Base-by-base conservation (phyloP, 2,888 invertebrate genomes). In the Drosophila kokeensis region DNA sequence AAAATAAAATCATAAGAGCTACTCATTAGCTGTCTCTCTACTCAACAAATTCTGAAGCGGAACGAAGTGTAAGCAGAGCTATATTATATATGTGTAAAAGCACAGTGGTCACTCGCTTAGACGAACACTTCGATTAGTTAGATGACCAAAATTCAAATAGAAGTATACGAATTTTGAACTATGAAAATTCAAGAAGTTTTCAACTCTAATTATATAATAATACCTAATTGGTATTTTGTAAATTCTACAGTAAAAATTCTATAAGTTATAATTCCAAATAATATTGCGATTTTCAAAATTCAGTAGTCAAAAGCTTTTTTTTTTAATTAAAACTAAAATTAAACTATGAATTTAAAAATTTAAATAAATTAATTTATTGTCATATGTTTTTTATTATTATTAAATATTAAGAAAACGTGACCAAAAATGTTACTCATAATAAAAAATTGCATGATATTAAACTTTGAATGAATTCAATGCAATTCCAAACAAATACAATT, bases 381-480 rank as follows among this genome's bases (percentile, higher is more conserved):
- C 1, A 4, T n/a, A 30, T 30, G 32, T n/a, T n/a, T 10, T 7
- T 40, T 42, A n/a, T 11, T 42, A 42, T 40, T 42, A 40, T 11
- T 42, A 42, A 42, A 42, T 10, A 21, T 42, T 21, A 11, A 42
- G 11, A 4, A 21, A 21, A 21, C 21, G 2, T 36, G 34, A 36
- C n/a, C 38, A 18, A 27, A 36, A 38, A 13, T 38, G 8, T n/a
- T 36, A 27, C 29, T n/a, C 13, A 27, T 2, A 10, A 4, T 27
- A n/a, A 11, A 36, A 36, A 38, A 27, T 29, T 63, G 29, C 50
- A 52, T 24, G 5, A 60, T 69, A 60, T 62, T 58, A 21, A 50
- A 4, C 24, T 55, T 55, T 29, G n/a, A 75, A 54, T 61, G 45
- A 64, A 59, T 73, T 68, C 57, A 63, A 58, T 54, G 48, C 55